Conservation (phyloP, 2,797 vertebrate genomes). For the Xerus rutilus region DNA sequence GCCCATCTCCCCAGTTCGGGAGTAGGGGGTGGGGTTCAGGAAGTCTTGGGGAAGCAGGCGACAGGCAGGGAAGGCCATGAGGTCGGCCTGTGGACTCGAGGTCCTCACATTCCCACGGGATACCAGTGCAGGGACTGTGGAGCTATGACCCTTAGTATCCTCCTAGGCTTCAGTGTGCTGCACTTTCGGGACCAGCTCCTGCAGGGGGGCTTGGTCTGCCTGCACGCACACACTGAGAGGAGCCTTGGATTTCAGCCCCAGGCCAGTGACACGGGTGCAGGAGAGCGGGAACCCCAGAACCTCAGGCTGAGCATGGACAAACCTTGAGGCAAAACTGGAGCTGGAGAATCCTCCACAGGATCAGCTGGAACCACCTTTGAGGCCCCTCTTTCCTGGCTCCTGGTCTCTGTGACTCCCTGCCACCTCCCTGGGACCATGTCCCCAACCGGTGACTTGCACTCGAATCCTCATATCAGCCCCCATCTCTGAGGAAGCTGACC, state of each 20-base stretch:
- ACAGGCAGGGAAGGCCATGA: neutral
- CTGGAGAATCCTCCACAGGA: neutral
- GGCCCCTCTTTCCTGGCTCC: neutral
- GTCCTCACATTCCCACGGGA: no score
- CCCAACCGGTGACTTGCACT: accelerated
- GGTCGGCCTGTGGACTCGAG: neutral
- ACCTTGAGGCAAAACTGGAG: no score
- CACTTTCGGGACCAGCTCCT: no score
- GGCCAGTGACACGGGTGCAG: accelerated
- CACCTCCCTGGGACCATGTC: neutral
- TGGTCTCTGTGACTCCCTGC: neutral
- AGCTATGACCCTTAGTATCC: neutral
- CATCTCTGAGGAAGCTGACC: neutral
- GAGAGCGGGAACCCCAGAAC: neutral
- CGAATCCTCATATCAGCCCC: neutral
- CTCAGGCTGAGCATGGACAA: neutral
- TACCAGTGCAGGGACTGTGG: accelerated
- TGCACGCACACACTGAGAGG: no score
- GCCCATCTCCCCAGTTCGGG: neutral
- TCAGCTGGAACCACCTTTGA: neutral
- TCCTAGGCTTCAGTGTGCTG: accelerated
- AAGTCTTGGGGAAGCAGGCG: neutral
- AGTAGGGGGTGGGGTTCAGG: accelerated
- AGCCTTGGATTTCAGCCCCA: neutral
- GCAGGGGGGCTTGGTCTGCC: no score